Percentiles rank a stretch among this genome's conserved stretches.
Evolutionary conservation across 2,797 vertebrate genomes (phyloP).

Genomic region (Diglossa cyanea): DNA sequence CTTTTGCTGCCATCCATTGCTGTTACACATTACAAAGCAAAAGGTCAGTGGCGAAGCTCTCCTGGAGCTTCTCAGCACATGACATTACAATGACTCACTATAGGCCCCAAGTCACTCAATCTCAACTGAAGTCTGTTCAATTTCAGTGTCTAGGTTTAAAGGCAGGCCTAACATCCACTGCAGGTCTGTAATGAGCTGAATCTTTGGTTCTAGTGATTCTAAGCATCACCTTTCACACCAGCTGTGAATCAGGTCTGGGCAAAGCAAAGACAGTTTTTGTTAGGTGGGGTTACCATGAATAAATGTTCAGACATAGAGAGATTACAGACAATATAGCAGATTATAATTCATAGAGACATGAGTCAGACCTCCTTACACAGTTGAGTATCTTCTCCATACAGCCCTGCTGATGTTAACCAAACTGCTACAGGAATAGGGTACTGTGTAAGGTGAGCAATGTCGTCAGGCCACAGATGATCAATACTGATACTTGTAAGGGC

Average conservation of each 20-base stretch:
- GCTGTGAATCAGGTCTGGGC: background rate
- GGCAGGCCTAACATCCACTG: slow-evolving; percentile 4
- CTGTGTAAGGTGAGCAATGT: background rate
- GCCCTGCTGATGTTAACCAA: background rate
- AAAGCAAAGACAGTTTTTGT: background rate
- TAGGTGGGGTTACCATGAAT: background rate
- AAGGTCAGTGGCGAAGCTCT: slow-evolving; percentile 15
- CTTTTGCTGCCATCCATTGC: slow-evolving; percentile 32
- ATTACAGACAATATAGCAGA: background rate
- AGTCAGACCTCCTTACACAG: background rate
- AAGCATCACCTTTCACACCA: background rate
- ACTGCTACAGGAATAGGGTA: background rate
- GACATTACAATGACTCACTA: slow-evolving; percentile 62
- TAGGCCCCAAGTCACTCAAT: background rate
- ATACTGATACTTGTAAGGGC: background rate
- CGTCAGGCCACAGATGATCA: background rate
- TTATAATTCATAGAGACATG: background rate
- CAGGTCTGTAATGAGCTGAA: background rate
- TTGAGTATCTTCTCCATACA: background rate
- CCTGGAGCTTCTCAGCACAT: slow-evolving; percentile 24
- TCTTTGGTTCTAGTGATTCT: background rate
- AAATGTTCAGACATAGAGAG: background rate
- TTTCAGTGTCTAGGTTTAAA: slow-evolving; percentile 16
- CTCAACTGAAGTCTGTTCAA: slow-evolving; percentile 11
- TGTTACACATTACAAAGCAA: slow-evolving; percentile 23